phyloP scores from a whole-genome alignment of 64 coral and sea anemone genomes.

The Catalaphyllia jardinei region DNA sequence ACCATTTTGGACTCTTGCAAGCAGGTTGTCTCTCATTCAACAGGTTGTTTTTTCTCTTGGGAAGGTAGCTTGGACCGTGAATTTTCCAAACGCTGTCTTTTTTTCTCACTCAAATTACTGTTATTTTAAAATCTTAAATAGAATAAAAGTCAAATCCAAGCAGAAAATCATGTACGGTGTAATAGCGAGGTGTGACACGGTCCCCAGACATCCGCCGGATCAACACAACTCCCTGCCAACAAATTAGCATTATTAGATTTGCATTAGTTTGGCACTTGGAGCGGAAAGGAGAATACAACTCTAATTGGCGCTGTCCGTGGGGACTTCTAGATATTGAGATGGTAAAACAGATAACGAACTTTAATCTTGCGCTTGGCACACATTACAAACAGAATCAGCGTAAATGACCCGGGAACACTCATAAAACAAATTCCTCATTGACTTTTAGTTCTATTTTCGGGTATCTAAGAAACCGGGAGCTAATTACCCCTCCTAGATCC shows the following conservation, averaged over 20 bases:
- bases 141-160: not conserved
- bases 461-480: conserved; percentile 20
- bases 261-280: conserved; percentile 14
- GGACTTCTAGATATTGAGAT: conserved; percentile 28
- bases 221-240: conserved; percentile 14
- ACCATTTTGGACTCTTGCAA: conserved; percentile 62
- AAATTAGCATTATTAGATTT: conserved; percentile 29
- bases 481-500: not conserved
- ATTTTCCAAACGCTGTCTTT: not conserved
- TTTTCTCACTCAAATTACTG: not conserved
- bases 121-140: not conserved
- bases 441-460: not conserved
- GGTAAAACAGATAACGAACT: not conserved
- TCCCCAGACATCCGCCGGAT: not conserved
- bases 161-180: not conserved
- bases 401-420: not conserved
- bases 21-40: conserved; percentile 89
- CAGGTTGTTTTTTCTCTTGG: conserved; percentile 79
- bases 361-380: not conserved
- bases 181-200: not conserved
- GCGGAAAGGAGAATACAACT: conserved; percentile 31
- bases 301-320: conserved; percentile 31
- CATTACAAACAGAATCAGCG: not conserved
- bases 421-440: not conserved
- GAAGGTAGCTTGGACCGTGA: conserved; percentile 46